These are phyloP conservation scores for Cyclopterus lumpus DNA, from an alignment of 2,797 vertebrate species.

Conservation along the genomic window DNA sequence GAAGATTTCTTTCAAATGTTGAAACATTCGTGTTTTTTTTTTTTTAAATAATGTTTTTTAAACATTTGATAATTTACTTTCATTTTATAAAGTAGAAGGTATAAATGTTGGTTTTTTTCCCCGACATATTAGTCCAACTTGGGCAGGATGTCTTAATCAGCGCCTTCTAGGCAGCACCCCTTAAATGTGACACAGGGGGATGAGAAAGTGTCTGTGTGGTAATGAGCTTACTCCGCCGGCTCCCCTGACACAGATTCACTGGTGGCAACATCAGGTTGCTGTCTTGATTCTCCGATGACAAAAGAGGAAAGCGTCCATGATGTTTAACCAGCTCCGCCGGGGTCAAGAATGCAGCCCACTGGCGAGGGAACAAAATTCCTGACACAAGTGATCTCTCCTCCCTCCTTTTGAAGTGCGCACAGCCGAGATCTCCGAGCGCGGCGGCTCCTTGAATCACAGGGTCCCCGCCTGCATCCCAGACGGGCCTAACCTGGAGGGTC, in stretches of 20 bases:
- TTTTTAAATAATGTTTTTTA: background rate
- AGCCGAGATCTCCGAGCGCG: slow-evolving; percentile 68
- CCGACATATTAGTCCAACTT: slow-evolving; percentile 38
- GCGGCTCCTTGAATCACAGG: slow-evolving; percentile 64
- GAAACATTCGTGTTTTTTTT: background rate
- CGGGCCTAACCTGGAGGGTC: slow-evolving; percentile 89
- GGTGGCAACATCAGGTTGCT: slow-evolving; percentile 82
- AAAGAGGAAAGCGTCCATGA: slow-evolving; percentile 78
- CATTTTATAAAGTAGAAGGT: background rate
- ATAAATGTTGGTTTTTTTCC: background rate
- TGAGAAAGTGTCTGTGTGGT: slow-evolving; percentile 64
- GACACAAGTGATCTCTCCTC: slow-evolving; percentile 77
- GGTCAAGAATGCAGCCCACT: slow-evolving; percentile 86
- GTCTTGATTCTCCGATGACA: slow-evolving; percentile 77
- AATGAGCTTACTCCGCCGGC: slow-evolving; percentile 74
- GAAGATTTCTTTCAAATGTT: background rate
- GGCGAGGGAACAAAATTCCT: slow-evolving; percentile 81
- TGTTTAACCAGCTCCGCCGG: slow-evolving; percentile 84
- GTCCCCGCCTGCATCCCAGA: slow-evolving; percentile 80
- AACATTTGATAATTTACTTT: background rate
- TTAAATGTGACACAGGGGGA: slow-evolving; percentile 53
- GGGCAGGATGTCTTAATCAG: slow-evolving; percentile 78
- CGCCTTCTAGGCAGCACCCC: background rate
- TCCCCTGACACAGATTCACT: slow-evolving; percentile 68
- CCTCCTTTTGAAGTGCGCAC: slow-evolving; percentile 80